Evolutionary conservation across 2,113 vertebrate genomes (phyloP).

Genomic region (Thalassarche chlororhynchos): DNA sequence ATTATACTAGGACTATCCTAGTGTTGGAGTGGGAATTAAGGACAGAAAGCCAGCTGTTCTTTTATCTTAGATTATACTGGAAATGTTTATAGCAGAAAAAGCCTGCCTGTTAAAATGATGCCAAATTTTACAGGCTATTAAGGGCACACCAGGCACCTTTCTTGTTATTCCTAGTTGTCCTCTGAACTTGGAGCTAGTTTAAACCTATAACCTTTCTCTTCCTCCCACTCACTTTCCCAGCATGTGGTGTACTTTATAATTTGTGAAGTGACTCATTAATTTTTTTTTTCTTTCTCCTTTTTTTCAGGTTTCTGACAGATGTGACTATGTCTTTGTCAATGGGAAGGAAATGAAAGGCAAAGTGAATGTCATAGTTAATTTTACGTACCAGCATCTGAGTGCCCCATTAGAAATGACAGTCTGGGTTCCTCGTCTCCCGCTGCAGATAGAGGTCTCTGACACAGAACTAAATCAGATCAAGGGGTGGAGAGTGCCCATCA

Average conservation of each 20-base stretch:
- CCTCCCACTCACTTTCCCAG: background rate
- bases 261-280: background rate
- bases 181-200: background rate
- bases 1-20: rapidly evolving
- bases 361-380: constrained; percentile 86
- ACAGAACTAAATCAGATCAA: constrained; percentile 93
- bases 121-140: background rate
- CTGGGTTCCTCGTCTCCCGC: constrained; percentile 90
- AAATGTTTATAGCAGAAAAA: background rate
- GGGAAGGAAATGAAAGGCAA: constrained; percentile 93
- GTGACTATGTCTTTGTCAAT: constrained; percentile 93
- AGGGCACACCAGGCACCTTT: background rate
- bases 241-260: background rate
- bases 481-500: constrained; percentile 91
- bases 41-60: background rate
- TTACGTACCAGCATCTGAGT: constrained; percentile 92
- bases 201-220: background rate
- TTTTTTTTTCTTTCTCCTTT: background rate
- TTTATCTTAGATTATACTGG: background rate
- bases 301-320: constrained; percentile 90
- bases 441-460: constrained; percentile 93
- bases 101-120: background rate
- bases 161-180: background rate
- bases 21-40: background rate
- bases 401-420: constrained; percentile 87